Conservation (phyloP, 1,140 invertebrate genomes). For the Zaprionus africanus region DNA sequence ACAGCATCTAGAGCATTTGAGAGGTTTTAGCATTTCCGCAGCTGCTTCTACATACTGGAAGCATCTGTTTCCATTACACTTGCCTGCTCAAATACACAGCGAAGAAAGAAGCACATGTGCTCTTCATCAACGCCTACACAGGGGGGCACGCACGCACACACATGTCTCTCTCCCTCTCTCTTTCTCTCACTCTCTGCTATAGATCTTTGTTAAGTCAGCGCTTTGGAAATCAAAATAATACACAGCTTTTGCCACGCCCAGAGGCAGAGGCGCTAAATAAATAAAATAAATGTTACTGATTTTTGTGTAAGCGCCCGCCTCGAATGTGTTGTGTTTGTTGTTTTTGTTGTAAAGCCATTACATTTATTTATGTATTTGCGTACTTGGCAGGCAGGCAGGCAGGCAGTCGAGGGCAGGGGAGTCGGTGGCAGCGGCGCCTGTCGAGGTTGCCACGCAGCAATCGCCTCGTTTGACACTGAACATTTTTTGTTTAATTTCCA, state of each 20-base stretch:
- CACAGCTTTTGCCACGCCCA: constrained; percentile 55
- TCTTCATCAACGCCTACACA: constrained; percentile 64
- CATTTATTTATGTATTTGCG: constrained; percentile 76
- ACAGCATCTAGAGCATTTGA: constrained; percentile 18
- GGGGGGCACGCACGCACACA: neutral
- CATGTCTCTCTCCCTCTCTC: constrained; percentile 10
- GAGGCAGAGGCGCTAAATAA: constrained; percentile 43
- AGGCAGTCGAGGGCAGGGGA: neutral
- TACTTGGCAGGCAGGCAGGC: constrained; percentile 1
- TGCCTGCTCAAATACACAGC: constrained; percentile 21
- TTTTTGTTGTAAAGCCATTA: constrained; percentile 67
- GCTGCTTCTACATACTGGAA: constrained; percentile 37
- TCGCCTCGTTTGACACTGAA: constrained; percentile 71
- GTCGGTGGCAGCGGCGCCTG: constrained; percentile 23
- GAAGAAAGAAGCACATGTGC: constrained; percentile 22
- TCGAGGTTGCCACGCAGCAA: constrained; percentile 48
- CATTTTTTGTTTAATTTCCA: constrained; percentile 68
- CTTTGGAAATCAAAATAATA: constrained; percentile 76
- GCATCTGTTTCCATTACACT: constrained; percentile 47
- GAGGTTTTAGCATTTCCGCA: constrained; percentile 35
- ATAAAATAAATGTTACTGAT: constrained; percentile 70
- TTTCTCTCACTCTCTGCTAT: constrained; percentile 25
- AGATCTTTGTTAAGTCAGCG: constrained; percentile 75
- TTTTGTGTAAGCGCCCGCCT: neutral
- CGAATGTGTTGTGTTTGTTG: constrained; percentile 1